A percentile compares a stretch with the other conserved stretches of the same genome.
Evolutionary conservation across 37 sponge, comb jelly and placozoan genomes (phyloP).

Genomic region (Agelas oroides): DNA sequence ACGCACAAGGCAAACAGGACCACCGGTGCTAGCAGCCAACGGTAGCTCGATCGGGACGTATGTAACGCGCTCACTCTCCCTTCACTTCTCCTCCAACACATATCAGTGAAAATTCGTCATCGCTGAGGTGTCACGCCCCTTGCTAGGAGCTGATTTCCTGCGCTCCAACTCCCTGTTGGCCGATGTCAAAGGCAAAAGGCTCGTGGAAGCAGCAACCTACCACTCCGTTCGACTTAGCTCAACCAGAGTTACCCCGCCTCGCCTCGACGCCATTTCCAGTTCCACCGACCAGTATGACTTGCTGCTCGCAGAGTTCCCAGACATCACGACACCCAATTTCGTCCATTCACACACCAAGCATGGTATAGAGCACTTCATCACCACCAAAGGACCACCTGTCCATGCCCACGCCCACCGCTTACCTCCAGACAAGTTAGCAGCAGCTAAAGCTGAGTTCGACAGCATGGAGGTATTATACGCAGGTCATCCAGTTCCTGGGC

Average conservation of each 20-base stretch:
- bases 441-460: conserved; percentile 38
- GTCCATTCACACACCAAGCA: no score
- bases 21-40: conserved; percentile 23
- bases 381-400: no score
- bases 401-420: no score
- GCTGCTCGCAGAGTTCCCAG: conserved; percentile 45
- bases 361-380: no score
- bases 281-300: conserved; percentile 18
- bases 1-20: conserved; percentile 18
- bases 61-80: conserved; percentile 13
- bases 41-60: conserved; percentile 30
- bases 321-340: conserved; percentile 46
- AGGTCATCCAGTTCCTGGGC: conserved; percentile 48
- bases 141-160: conserved; percentile 53
- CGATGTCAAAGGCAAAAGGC: conserved; percentile 22
- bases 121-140: conserved; percentile 34
- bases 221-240: conserved; percentile 9
- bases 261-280: conserved; percentile 20
- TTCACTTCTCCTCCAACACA: conserved; percentile 16
- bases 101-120: conserved; percentile 8
- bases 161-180: conserved; percentile 22
- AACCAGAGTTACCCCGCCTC: conserved; percentile 1
- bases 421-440: conserved; percentile 8
- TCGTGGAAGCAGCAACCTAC: conserved; percentile 24
- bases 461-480: conserved; percentile 51